Percentiles rank a stretch among this genome's conserved stretches.
Evolutionary conservation across 1,140 invertebrate genomes (phyloP).

Genomic region (Drosophila aff.): DNA sequence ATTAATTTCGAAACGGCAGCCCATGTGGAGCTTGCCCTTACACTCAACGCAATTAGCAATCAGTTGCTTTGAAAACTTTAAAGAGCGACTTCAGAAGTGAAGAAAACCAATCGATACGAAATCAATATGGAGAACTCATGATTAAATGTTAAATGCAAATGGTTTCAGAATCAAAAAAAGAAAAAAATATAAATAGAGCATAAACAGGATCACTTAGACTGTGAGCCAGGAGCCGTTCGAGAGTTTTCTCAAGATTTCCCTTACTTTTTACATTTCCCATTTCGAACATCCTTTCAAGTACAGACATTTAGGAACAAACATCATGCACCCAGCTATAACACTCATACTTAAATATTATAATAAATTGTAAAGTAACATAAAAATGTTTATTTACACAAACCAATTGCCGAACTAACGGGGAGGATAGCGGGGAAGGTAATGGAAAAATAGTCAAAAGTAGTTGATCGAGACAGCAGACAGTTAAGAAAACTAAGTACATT

Average conservation of each 20-base stretch:
- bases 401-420: constrained; percentile 55
- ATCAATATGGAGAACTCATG: constrained; percentile 45
- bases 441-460: constrained; percentile 72
- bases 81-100: constrained; percentile 36
- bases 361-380: constrained; percentile 39
- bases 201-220: constrained; percentile 30
- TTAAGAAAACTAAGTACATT: constrained; percentile 51
- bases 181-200: constrained; percentile 50
- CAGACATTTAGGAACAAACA: constrained; percentile 13
- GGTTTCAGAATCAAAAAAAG: constrained; percentile 77
- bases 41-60: constrained; percentile 32
- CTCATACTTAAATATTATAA: constrained; percentile 43
- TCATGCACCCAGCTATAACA: constrained; percentile 52
- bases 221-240: constrained; percentile 36
- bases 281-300: constrained; percentile 6
- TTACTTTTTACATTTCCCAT: constrained; percentile 10
- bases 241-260: constrained; percentile 30
- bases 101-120: constrained; percentile 35
- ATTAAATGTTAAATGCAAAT: constrained; percentile 83
- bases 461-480: constrained; percentile 40
- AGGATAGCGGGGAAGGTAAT: not conserved
- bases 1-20: constrained; percentile 13
- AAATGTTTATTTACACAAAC: constrained; percentile 75
- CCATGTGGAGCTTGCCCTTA: constrained; percentile 26
- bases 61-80: constrained; percentile 39